phyloP scores from a whole-genome alignment of 2,888 invertebrate genomes.

The Piscicola geometra region DNA sequence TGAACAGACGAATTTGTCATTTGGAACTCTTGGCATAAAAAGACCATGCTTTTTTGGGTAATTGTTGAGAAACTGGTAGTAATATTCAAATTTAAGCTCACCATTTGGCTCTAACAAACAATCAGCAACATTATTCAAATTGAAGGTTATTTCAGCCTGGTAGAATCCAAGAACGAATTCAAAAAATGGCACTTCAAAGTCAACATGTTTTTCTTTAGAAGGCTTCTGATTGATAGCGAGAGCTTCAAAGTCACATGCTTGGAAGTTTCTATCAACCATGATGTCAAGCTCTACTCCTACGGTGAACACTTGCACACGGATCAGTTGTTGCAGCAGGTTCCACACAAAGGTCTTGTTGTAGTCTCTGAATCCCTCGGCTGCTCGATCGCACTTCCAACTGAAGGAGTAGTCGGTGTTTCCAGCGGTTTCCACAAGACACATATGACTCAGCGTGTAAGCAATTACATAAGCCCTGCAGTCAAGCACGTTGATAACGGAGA shows the following conservation, averaged over 20 bases:
- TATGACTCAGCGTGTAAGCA: neutral
- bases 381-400: conserved; percentile 8
- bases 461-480: neutral
- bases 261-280: neutral
- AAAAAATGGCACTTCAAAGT: neutral
- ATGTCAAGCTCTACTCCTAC: neutral
- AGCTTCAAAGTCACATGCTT: neutral
- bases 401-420: conserved; percentile 1
- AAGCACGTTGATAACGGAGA: neutral
- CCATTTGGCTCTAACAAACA: neutral
- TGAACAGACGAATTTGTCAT: neutral
- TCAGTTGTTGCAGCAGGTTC: neutral
- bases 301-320: neutral
- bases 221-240: neutral
- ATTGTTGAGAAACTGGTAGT: neutral
- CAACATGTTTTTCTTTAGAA: neutral
- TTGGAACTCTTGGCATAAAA: neutral
- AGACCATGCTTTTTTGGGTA: neutral
- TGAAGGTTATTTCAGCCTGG: neutral
- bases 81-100: neutral
- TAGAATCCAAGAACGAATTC: neutral
- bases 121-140: neutral
- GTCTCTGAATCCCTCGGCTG: conserved; percentile 5
- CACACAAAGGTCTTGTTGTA: neutral
- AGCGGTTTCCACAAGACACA: neutral